Evolutionary conservation across 2,797 vertebrate genomes (phyloP), one percentile per base, ranked within the genome.

Genomic region (Sebastes minor): DNA sequence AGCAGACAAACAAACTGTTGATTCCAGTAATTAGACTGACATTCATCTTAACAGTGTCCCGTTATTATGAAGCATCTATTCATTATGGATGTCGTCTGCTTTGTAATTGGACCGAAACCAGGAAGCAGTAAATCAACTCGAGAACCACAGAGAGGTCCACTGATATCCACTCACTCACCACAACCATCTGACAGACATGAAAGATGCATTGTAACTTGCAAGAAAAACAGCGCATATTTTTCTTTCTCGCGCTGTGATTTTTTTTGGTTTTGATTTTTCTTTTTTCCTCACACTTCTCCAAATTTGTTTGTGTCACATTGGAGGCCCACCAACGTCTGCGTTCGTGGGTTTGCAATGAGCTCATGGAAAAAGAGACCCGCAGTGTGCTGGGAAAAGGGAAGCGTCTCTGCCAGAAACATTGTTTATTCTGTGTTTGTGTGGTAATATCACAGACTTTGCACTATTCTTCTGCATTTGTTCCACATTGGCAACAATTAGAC

Each of bases 281-380:
- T 86, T 69, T 90, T 83, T 82, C 86, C 83, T 89, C 88, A 84
- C 91, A 88, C 87, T 90, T 91, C 63, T 88, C 76, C 75, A 83
- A 91, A 85, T 91, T 84, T 94, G 89, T 90, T 84, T 89, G 82
- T 90, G 87, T 94, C 89, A 80, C 86, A 82, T 92, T 94, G 91
- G 90, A 91, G 86, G 87, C 89, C 89, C 91, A 93, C 85, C 84
- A 91, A 78, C 84, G 78, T 90, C 85, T 92, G 82, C 60, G 32
- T 87, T 86, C 71, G 84, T 95, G 95, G 92, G 90, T 89, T 89
- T 93, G 83, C 90, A 92, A 90, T 93, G 92, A 91, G 89, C 92
- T 93, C 92, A 94, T 95, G 92, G 91, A 92, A 94, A 92, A 91
- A 92, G 90, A 91, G 89, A 81, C 91, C 89, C 78, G 83, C 86